These are phyloP conservation scores for Sebastes oblongus DNA, from an alignment of 2,797 vertebrate species.

Conservation along the genomic window DNA sequence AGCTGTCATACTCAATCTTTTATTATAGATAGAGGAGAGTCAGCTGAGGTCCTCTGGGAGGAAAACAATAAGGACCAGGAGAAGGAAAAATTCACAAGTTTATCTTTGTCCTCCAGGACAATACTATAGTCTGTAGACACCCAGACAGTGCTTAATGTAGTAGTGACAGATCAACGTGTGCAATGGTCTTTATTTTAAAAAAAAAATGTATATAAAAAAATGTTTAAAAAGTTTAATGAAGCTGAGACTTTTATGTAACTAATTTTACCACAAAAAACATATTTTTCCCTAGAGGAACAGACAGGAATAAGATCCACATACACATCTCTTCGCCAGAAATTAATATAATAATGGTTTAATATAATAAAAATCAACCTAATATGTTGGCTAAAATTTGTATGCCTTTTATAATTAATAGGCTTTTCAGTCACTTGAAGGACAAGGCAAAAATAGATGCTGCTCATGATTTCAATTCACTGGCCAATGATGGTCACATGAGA, in stretches of 20 bases:
- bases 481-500: slow-evolving; percentile 14
- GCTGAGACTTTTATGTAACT: background rate
- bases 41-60: slow-evolving; percentile 31
- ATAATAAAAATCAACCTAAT: background rate
- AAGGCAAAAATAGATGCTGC: slow-evolving; percentile 37
- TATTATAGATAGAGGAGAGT: slow-evolving; percentile 22
- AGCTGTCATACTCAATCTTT: slow-evolving; percentile 42
- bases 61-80: slow-evolving; percentile 3
- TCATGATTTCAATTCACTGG: background rate
- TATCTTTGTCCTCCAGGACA: slow-evolving; percentile 59
- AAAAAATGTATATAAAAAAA: background rate
- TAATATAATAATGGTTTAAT: background rate
- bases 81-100: slow-evolving; percentile 50
- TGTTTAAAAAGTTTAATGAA: background rate
- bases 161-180: background rate
- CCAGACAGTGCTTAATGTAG: background rate
- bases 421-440: background rate
- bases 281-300: background rate
- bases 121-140: background rate
- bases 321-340: background rate
- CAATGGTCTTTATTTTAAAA: background rate
- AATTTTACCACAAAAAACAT: background rate
- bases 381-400: background rate
- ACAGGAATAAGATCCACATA: background rate
- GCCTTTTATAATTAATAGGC: background rate